Evolutionary conservation across 2,113 vertebrate genomes (phyloP).

Genomic region (Melierax canorus): DNA sequence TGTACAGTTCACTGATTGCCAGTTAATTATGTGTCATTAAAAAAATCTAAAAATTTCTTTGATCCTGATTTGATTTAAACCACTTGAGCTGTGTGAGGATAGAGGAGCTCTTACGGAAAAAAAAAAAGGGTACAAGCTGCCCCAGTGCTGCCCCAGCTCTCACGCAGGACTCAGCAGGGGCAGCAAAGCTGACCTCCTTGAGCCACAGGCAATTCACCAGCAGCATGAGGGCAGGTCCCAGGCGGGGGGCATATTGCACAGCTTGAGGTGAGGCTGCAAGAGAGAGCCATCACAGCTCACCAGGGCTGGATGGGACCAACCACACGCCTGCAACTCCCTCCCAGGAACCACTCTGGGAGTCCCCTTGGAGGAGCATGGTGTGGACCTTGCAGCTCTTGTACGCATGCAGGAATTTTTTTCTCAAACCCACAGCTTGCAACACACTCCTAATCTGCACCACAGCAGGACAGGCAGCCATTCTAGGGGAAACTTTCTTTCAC

Average conservation of each 20-base stretch:
- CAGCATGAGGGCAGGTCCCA: rapidly evolving
- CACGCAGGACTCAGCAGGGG: neutral
- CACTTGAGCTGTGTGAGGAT: neutral
- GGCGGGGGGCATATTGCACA: rapidly evolving
- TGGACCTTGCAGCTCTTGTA: neutral
- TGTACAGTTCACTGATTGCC: neutral
- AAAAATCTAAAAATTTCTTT: neutral
- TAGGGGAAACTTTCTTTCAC: neutral
- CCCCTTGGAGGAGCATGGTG: rapidly evolving
- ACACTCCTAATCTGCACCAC: rapidly evolving
- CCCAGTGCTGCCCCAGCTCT: neutral
- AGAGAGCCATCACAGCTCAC: neutral
- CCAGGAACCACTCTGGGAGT: neutral
- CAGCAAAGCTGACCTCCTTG: neutral
- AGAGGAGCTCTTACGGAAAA: neutral
- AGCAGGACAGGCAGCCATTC: neutral
- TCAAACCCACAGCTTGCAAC: neutral
- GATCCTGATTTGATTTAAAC: neutral
- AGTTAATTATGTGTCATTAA: neutral
- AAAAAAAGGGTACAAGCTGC: neutral
- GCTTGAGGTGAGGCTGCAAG: neutral
- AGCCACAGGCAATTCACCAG: neutral
- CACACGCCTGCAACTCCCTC: rapidly evolving
- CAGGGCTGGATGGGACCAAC: neutral
- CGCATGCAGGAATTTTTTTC: neutral